phyloP scores from a whole-genome alignment of 2,888 invertebrate genomes.

The Galerucella calmariensis region DNA sequence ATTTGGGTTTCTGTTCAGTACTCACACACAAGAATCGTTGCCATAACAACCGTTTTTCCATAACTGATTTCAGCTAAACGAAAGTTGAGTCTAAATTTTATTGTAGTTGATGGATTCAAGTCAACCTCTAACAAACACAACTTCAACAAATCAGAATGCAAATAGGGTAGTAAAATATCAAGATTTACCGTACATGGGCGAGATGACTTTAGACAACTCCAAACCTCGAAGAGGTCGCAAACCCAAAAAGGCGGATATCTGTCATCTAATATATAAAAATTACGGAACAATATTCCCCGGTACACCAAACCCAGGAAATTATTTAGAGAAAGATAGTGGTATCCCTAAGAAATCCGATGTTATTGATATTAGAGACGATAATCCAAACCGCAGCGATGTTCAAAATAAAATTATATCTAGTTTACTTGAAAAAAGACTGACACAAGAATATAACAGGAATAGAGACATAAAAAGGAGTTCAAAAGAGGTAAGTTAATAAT shows the following conservation, averaged over 20 bases:
- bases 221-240: constrained; percentile 88
- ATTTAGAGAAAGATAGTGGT: constrained; percentile 63
- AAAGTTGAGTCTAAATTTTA: neutral
- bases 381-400: constrained; percentile 70
- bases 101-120: constrained; percentile 32
- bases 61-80: no score
- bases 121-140: constrained; percentile 15
- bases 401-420: constrained; percentile 78
- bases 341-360: constrained; percentile 48
- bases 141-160: constrained; percentile 39
- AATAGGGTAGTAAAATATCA: constrained; percentile 76
- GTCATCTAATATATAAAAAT: constrained; percentile 90
- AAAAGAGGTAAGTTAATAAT: constrained; percentile 4
- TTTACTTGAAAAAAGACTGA: constrained; percentile 75
- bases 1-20: no score
- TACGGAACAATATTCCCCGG: constrained; percentile 88
- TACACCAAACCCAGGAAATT: constrained; percentile 71
- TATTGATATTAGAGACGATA: constrained; percentile 36
- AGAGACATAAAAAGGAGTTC: constrained; percentile 46
- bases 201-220: constrained; percentile 89
- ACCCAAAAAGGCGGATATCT: constrained; percentile 92
- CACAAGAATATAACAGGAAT: constrained; percentile 72
- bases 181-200: constrained; percentile 92
- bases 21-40: no score
- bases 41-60: no score